These are phyloP conservation scores for Mormyrops attenuatus DNA, from an alignment of 2,797 vertebrate genomes.

Conservation along the genomic window DNA sequence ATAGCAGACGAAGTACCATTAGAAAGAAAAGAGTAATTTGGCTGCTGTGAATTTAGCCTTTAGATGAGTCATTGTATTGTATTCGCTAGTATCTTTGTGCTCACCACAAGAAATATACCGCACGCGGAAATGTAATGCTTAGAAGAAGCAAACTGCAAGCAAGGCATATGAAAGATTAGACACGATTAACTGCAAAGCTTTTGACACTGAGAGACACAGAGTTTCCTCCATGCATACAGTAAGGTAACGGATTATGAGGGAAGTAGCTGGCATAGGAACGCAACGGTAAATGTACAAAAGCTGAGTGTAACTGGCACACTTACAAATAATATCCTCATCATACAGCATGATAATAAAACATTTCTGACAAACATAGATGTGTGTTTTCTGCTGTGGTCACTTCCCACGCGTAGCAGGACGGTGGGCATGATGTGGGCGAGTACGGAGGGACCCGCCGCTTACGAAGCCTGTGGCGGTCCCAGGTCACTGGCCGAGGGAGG, in stretches of 20 bases:
- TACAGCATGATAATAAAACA: slow-evolving; percentile 56
- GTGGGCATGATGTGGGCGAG: not conserved
- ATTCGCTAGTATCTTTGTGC: not conserved
- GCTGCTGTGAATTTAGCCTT: not conserved
- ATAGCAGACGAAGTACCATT: not conserved
- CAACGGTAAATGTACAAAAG: slow-evolving; percentile 32
- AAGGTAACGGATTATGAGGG: not conserved
- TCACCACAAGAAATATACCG: not conserved
- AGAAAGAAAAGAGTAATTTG: not conserved
- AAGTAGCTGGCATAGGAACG: slow-evolving; percentile 14
- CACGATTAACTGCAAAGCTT: slow-evolving; percentile 13
- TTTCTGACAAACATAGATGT: slow-evolving; percentile 42
- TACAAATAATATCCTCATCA: slow-evolving; percentile 41
- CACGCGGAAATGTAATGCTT: not conserved
- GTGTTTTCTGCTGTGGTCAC: not conserved
- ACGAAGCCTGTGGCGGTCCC: not conserved
- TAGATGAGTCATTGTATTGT: not conserved
- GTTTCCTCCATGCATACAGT: slow-evolving; percentile 33
- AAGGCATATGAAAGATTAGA: not conserved
- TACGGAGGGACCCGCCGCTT: not conserved
- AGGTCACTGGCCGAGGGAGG: not conserved
- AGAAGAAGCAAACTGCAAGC: not conserved
- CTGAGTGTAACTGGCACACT: slow-evolving; percentile 47
- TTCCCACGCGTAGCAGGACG: not conserved
- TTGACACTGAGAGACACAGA: slow-evolving; percentile 39